These are phyloP conservation scores for Euschistus heros DNA, from an alignment of 1,140 invertebrate species.

Conservation along the genomic window DNA sequence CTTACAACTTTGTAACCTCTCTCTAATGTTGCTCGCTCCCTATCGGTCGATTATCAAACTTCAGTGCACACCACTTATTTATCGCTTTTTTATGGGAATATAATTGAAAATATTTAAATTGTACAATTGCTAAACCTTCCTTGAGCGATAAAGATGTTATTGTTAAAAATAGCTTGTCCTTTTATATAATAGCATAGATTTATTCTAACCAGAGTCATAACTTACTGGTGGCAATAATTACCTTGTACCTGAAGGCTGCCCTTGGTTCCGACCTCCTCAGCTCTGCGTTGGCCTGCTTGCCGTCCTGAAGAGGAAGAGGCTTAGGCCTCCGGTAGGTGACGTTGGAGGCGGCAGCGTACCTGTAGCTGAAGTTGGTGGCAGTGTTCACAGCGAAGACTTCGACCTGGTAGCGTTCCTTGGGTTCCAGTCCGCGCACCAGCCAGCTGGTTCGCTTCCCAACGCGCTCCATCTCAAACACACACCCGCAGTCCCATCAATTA, in stretches of 20 bases:
- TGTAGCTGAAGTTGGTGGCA: constrained; percentile 7
- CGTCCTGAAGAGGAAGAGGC: neutral
- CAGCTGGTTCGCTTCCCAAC: neutral
- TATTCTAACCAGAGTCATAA: neutral
- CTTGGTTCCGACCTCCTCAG: neutral
- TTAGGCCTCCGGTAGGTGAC: neutral
- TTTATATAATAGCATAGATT: too few relatives aligned
- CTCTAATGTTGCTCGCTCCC: too few relatives aligned
- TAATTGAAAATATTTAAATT: too few relatives aligned
- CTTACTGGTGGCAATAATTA: neutral
- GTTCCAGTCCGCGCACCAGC: neutral
- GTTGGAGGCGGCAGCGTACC: neutral
- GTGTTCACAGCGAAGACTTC: constrained; percentile 3
- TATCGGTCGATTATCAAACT: too few relatives aligned
- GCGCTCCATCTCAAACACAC: neutral
- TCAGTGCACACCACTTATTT: too few relatives aligned
- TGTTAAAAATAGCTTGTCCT: too few relatives aligned
- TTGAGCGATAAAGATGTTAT: too few relatives aligned
- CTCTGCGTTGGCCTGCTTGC: neutral
- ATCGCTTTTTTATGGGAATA: too few relatives aligned
- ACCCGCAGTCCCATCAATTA: too few relatives aligned
- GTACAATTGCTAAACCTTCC: too few relatives aligned
- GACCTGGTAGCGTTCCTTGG: neutral
- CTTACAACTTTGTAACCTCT: too few relatives aligned
- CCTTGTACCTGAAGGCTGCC: neutral